Evolutionary conservation across 30 jellyfish, hydroid and myxozoan genomes (phyloP).

Genomic region (Calvadosia cruxmelitensis): DNA sequence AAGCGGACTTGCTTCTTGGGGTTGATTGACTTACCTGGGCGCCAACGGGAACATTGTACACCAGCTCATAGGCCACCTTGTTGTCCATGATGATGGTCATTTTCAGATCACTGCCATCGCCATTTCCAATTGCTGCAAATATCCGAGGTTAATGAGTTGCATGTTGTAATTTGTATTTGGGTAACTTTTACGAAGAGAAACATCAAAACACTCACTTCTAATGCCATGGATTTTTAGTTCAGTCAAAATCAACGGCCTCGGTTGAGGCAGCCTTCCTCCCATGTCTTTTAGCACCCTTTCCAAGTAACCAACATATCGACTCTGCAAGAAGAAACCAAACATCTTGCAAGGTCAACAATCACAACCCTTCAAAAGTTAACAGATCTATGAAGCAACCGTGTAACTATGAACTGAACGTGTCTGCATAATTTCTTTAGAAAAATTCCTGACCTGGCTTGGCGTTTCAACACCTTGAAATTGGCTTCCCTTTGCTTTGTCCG

Average conservation of each 20-base stretch:
- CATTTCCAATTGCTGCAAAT: slow-evolving; percentile 70
- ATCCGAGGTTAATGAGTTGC: neutral
- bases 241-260: slow-evolving; percentile 37
- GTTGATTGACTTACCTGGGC: slow-evolving; percentile 28
- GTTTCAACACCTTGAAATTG: slow-evolving; percentile 93
- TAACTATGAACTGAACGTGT: neutral
- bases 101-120: slow-evolving; percentile 83
- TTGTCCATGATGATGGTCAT: slow-evolving; percentile 57
- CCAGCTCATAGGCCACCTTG: slow-evolving; percentile 38
- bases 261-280: slow-evolving; percentile 63
- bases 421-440: neutral
- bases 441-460: slow-evolving; percentile 76
- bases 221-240: slow-evolving; percentile 59
- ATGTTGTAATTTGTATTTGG: too few species aligned
- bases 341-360: neutral
- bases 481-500: slow-evolving; percentile 90
- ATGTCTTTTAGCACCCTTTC: slow-evolving; percentile 50
- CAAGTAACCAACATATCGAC: slow-evolving; percentile 88
- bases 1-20: too few species aligned
- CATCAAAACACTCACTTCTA: slow-evolving; percentile 59
- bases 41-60: slow-evolving; percentile 64
- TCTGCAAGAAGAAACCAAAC: slow-evolving; percentile 26
- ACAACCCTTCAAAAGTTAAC: neutral
- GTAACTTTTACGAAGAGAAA: too few species aligned
- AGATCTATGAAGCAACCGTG: neutral